Evolutionary conservation across 2,797 vertebrate genomes (phyloP), one percentile per base, ranked within the genome.

Genomic region (Helicolenus hilgendorfi): DNA sequence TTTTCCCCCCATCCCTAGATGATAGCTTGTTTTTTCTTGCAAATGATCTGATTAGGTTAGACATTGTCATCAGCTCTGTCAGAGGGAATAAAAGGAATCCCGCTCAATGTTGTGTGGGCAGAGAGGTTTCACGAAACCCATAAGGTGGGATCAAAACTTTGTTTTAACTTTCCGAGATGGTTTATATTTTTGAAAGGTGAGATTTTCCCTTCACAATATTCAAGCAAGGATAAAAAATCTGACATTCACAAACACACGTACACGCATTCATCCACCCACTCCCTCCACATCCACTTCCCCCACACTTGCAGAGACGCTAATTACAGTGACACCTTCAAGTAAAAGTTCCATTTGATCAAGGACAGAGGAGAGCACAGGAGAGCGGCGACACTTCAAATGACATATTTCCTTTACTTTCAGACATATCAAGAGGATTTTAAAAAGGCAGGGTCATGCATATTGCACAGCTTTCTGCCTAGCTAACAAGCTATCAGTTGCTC

Each of bases 341-440:
- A 85, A 85, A 93, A 84, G 76, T 81, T 85, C 13, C 72, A 81
- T 92, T 87, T 94, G 89, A 94, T 94, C 64, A 89, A 87, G 88
- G 68, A 85, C 69, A 63, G 72, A 55, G 58, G 72, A 77, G 71
- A 85, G 70, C 76, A 72, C 63, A 53, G 63, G 49, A 70, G 55
- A 92, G 55, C 79, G 7, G 26, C 20, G 4, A 74, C 76, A 49
- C 70, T 82, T 89, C 68, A 83, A 89, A 79, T 68, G 64, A 79
- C 79, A 81, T 8, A 15, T 86, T 85, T 86, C 70, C 59, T 90
- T 86, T 76, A 74, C 29, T 0, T 71, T 35, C 14, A 27, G n/a
- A 73, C 65, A 84, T 72, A 90, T 93, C 27, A 84, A 83, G 72
- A 85, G 63, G 27, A 77, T 73, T 84, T 78, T 11, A n/a, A 83